Conservation (phyloP, 1,140 invertebrate species). For the Zaprionus tsacasi region DNA sequence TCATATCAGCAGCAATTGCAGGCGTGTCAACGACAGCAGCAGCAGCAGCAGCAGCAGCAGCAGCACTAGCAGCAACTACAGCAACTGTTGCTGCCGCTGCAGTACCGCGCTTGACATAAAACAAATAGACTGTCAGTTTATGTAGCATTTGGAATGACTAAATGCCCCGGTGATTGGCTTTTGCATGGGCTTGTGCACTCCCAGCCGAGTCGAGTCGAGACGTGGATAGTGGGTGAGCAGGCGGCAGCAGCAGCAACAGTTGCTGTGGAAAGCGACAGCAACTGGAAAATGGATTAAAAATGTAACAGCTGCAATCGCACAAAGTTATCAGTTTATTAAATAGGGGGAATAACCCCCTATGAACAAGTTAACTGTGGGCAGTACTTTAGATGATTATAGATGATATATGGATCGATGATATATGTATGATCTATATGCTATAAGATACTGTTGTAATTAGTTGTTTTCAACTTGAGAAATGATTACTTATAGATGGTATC, state of each 20-base stretch:
- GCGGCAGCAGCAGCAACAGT: slow-evolving; percentile 11
- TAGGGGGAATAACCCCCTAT: neutral
- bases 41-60: slow-evolving; percentile 30
- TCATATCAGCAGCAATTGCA: slow-evolving; percentile 75
- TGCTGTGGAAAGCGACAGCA: slow-evolving; percentile 8
- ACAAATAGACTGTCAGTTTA: slow-evolving; percentile 82
- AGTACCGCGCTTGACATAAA: slow-evolving; percentile 63
- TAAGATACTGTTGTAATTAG: neutral
- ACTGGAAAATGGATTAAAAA: neutral
- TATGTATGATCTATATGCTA: neutral
- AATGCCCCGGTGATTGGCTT: slow-evolving; percentile 69
- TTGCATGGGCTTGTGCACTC: slow-evolving; percentile 41
- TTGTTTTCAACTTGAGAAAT: neutral
- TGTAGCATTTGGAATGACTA: slow-evolving; percentile 78
- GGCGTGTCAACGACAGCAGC: slow-evolving; percentile 70
- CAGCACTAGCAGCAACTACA: slow-evolving; percentile 29
- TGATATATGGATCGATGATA: neutral
- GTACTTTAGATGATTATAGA: neutral
- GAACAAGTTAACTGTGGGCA: neutral
- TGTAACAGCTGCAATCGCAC: neutral
- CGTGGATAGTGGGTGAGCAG: slow-evolving; percentile 21
- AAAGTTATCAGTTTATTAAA: slow-evolving; percentile 7
- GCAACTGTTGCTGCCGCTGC: slow-evolving; percentile 23
- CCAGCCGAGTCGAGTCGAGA: slow-evolving; percentile 13
- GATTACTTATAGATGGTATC: neutral